Evolutionary conservation across 2,113 vertebrate species (phyloP), one percentile per base, ranked within the genome.

Genomic region (Trogon melanurus): DNA sequence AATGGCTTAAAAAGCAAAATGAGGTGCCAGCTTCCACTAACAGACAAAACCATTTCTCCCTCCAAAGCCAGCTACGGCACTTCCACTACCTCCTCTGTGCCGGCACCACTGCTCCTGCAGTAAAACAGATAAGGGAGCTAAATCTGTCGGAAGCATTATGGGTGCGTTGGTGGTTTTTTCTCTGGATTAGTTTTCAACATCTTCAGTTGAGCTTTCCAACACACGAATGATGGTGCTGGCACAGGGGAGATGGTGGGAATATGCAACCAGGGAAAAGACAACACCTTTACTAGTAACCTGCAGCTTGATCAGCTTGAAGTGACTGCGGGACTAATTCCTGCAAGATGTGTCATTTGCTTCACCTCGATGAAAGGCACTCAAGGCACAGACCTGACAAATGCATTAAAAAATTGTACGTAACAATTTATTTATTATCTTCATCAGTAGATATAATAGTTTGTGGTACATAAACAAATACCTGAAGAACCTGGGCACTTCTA

Each of bases 61-160:
- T 96, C 76, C 86, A 81, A 86, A 95, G 94, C 80, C 73, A 91
- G 83, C 69, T 84, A 84, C 2, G 95, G 84, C 73, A 89, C 85
- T 97, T 92, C 80, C 66, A 93, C 89, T 84, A 51, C 84, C 73
- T 88, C 73, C 57, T 95, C 88, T 93, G 69, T 79, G 61, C 65
- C 1, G 10, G 34, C 86, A 64, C 80, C 78, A 78, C 82, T 83
- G 79, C 67, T 94, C 36, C 95, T 97, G 92, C 89, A 95, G 73
- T 75, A 91, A 48, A 96, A 93, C 56, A 91, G 96, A 95, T 95
- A 95, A 96, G 92, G 79, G 47, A 86, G 90, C 85, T 93, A 80
- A 95, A 96, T 88, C 88, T 20, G 6, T 36, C 80, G 81, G 76
- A 85, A 87, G 95, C 1, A 0, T 23, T 51, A 27, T 2, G 23